Percentiles rank a stretch among this genome's conserved stretches.
phyloP scores from a whole-genome alignment of 2,113 vertebrate genomes.

The Acanthochromis polyacanthus region DNA sequence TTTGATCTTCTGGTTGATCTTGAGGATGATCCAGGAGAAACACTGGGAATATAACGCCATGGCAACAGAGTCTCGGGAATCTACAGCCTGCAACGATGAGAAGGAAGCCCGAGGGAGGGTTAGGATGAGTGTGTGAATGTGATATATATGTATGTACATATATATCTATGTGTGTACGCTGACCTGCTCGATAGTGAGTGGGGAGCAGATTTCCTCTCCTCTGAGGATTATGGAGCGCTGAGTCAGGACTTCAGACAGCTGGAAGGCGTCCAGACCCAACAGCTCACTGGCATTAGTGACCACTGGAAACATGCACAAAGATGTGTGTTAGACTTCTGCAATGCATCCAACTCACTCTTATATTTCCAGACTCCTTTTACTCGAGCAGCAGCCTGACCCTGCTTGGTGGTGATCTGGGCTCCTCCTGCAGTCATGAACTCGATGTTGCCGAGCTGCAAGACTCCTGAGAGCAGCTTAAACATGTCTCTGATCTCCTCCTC shows the following conservation, averaged over 20 bases:
- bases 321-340: not conserved
- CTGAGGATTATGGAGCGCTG: slow-evolving; percentile 95
- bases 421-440: slow-evolving; percentile 96
- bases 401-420: slow-evolving; percentile 92
- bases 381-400: slow-evolving; percentile 78
- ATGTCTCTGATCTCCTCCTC: slow-evolving; percentile 93
- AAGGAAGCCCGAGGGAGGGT: not conserved
- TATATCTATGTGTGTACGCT: not conserved
- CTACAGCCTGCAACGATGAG: slow-evolving; percentile 85
- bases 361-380: not conserved
- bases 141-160: no score
- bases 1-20: slow-evolving; percentile 92
- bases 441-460: slow-evolving; percentile 91
- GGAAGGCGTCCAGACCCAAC: slow-evolving; percentile 91
- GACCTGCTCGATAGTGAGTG: slow-evolving; percentile 94
- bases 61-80: slow-evolving; percentile 92
- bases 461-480: slow-evolving; percentile 92
- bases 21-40: slow-evolving; percentile 94
- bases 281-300: slow-evolving; percentile 90
- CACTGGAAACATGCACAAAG: slow-evolving; percentile 79
- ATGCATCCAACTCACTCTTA: not conserved
- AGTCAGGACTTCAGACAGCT: slow-evolving; percentile 92
- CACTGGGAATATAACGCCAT: slow-evolving; percentile 95
- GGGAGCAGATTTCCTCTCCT: slow-evolving; percentile 95
- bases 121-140: not conserved